Base-by-base conservation (phyloP, 2,888 invertebrate species). In the Onchidella celtica region DNA sequence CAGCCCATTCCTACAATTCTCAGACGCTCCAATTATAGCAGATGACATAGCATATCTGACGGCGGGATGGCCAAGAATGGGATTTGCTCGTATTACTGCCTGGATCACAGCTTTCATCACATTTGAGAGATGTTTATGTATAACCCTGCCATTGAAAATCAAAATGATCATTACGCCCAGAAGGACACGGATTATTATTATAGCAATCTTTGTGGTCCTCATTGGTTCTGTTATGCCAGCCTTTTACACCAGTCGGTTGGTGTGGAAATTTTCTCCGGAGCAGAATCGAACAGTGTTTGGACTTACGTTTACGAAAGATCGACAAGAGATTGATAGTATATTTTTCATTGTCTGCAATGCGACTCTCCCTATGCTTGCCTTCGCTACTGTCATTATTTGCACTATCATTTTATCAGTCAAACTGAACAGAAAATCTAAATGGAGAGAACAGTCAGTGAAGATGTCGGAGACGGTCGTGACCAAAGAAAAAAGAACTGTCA, bases 371-470 rank as follows among this genome's bases (percentile, higher is more conserved):
- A 14, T 61, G 14, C 6, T 9, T 27, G 61, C 61, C 11, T 61
- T 61, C 27, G n/a, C n/a, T 27, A n/a, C 27, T n/a, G n/a, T 61
- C 61, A 61, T 61, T n/a, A 27, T 61, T n/a, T 61, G 61, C 61
- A 61, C 61, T 61, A n/a, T 61, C 6, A n/a, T 61, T 27, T 21
- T 61, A 24, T 9, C n/a, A 9, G 61, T 61, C 4, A 61, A 61
- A n/a, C n/a, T 61, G 27, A 9, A n/a, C 61, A n/a, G 11, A 6
- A 61, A n/a, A 6, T 6, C 61, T 6, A 61, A 6, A 61, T 61
- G 61, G 61, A 9, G 61, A 9, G 4, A 61, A 21, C 6, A 61
- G 61, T 61, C n/a, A 24, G 4, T 6, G 6, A 4, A 27, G 4
- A 61, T 14, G 11, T 9, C 61, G 4, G 61, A n/a, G 4, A n/a